Evolutionary conservation across 2,888 invertebrate genomes (phyloP).

Genomic region (Coelogynopora nodosa): DNA sequence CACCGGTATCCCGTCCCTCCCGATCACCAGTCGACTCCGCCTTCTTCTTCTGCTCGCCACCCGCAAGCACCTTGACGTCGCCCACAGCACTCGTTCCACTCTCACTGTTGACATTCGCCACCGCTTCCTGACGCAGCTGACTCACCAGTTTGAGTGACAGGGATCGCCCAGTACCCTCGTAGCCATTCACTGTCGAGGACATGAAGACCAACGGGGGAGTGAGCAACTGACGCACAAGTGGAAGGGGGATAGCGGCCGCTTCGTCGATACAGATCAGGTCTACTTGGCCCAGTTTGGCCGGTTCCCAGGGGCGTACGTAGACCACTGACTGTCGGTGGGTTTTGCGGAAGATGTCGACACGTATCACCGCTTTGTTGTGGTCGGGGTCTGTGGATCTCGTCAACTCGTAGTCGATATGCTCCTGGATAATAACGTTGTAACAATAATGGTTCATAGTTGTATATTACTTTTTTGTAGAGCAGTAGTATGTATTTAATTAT

Average conservation of each 20-base stretch:
- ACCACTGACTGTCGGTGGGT: constrained; percentile 39
- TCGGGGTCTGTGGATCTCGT: constrained; percentile 91
- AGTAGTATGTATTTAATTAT: too few species aligned
- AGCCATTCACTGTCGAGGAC: constrained; percentile 93
- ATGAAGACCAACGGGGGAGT: constrained; percentile 76
- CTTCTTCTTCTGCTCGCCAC: background rate
- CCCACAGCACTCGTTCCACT: background rate
- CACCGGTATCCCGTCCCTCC: background rate
- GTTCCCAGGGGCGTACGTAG: constrained; percentile 39
- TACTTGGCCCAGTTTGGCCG: background rate
- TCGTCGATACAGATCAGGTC: constrained; percentile 94
- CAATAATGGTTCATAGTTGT: too few species aligned
- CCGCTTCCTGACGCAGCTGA: constrained; percentile 67
- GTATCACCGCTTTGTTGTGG: constrained; percentile 88
- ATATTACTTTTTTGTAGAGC: too few species aligned
- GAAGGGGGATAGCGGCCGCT: constrained; percentile 94
- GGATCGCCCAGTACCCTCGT: constrained; percentile 94
- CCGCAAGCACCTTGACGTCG: background rate
- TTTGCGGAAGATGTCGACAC: constrained; percentile 77
- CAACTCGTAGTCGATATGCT: constrained; percentile 89
- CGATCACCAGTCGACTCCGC: background rate
- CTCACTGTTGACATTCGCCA: background rate
- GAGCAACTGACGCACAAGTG: constrained; percentile 80
- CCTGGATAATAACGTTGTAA: constrained; percentile 65
- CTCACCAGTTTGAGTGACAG: constrained; percentile 87